phyloP scores from a whole-genome alignment of 2,113 vertebrate species.

The Sorex araneus region DNA sequence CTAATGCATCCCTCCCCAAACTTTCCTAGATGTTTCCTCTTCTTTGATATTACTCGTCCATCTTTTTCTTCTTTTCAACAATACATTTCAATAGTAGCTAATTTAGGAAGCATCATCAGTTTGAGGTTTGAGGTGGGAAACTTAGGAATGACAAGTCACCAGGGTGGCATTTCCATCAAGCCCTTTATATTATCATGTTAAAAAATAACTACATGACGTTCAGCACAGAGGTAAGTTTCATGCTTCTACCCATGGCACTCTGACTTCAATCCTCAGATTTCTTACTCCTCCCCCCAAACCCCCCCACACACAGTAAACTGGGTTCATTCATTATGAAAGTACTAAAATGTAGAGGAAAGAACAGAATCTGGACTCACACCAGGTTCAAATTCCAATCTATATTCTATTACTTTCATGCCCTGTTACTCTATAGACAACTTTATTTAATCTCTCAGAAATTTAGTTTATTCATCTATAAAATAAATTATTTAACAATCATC shows the following conservation, averaged over 20 bases:
- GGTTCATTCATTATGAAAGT: neutral
- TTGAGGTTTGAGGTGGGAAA: neutral
- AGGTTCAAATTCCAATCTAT: neutral
- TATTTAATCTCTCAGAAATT: constrained; percentile 56
- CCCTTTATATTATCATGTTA: neutral
- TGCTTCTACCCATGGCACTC: neutral
- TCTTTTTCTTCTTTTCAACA: neutral
- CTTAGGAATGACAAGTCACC: too few relatives aligned
- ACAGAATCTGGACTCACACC: neutral
- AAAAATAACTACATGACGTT: neutral
- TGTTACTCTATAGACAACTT: constrained; percentile 16
- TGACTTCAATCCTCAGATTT: neutral
- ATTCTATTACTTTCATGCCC: neutral
- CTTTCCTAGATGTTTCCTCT: neutral
- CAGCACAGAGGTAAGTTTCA: neutral
- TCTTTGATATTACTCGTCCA: neutral
- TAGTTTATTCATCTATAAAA: constrained; percentile 35
- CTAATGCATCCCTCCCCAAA: neutral
- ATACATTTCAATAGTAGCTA: neutral
- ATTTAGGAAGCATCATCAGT: neutral
- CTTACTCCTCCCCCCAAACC: neutral
- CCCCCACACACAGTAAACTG: neutral
- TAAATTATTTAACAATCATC: neutral
- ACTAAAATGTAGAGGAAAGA: neutral
- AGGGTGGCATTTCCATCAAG: neutral